Evolutionary conservation across 1,140 invertebrate species (phyloP).

Genomic region (Achatina immaculata): DNA sequence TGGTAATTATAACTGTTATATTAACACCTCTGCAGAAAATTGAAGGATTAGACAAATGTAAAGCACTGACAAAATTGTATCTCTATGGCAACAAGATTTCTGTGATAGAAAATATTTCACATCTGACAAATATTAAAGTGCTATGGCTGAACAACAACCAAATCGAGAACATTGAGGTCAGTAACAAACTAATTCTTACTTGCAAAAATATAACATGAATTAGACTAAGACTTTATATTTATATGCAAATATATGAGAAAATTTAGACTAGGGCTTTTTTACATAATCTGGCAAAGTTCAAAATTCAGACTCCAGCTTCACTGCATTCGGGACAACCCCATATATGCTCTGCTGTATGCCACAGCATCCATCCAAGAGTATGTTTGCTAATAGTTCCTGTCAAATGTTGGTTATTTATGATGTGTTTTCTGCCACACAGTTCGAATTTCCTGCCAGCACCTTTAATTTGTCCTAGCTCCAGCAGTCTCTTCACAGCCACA

Average conservation of each 20-base stretch:
- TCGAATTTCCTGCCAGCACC: too few relatives aligned
- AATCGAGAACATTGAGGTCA: conserved; percentile 65
- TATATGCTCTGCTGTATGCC: too few relatives aligned
- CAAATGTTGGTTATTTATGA: too few relatives aligned
- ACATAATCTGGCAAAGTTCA: too few relatives aligned
- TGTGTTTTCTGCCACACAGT: too few relatives aligned
- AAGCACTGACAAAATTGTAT: conserved; percentile 58
- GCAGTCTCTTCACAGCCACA: too few relatives aligned
- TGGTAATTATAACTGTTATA: neutral
- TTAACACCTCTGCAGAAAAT: conserved; percentile 60
- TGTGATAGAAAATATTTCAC: conserved; percentile 62
- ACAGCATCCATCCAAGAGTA: too few relatives aligned
- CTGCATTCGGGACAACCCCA: too few relatives aligned
- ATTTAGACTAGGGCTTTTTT: too few relatives aligned
- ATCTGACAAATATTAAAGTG: conserved; percentile 57
- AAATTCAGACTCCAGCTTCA: too few relatives aligned
- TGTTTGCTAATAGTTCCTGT: too few relatives aligned
- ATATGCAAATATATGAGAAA: neutral
- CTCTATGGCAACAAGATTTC: conserved; percentile 66
- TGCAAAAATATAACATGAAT: neutral
- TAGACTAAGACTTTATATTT: neutral
- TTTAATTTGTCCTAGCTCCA: too few relatives aligned
- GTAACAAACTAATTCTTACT: neutral
- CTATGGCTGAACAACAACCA: conserved; percentile 66
- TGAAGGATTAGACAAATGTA: conserved; percentile 56